phyloP scores from a whole-genome alignment of 2,113 vertebrate genomes.

The Fulica atra region DNA sequence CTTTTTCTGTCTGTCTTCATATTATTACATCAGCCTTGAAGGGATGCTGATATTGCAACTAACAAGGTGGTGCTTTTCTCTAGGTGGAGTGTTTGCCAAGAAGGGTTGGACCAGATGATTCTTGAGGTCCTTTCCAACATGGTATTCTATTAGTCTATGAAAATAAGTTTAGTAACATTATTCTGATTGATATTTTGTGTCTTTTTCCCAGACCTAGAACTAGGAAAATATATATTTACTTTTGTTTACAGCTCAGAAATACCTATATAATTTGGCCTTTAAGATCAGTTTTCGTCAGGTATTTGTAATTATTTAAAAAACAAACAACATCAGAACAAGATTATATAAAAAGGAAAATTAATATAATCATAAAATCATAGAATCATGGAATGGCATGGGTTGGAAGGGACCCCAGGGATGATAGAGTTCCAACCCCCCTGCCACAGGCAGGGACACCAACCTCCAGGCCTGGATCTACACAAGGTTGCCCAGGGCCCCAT shows the following conservation, averaged over 20 bases:
- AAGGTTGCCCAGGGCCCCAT: too few species aligned
- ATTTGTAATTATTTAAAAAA: neutral
- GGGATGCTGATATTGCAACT: neutral
- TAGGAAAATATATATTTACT: neutral
- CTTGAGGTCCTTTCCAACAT: too few species aligned
- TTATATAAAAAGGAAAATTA: neutral
- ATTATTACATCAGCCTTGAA: neutral
- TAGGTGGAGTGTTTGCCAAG: too few species aligned
- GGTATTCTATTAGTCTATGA: too few species aligned
- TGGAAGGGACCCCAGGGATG: too few species aligned
- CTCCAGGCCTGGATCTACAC: too few species aligned
- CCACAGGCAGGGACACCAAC: too few species aligned
- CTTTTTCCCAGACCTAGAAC: neutral
- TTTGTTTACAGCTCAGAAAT: neutral
- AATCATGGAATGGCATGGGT: too few species aligned
- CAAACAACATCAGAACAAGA: neutral
- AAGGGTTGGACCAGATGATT: too few species aligned
- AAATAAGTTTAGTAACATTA: neutral
- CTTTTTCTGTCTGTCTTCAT: neutral
- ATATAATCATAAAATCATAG: too few species aligned
- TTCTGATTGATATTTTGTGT: neutral
- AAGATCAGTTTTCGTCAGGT: neutral
- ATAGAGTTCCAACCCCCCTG: too few species aligned
- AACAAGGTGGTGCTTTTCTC: neutral
- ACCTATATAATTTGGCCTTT: neutral